These are phyloP conservation scores for Sarcophilus harrisii DNA, from an alignment of 2,797 vertebrate genomes.

Conservation along the genomic window DNA sequence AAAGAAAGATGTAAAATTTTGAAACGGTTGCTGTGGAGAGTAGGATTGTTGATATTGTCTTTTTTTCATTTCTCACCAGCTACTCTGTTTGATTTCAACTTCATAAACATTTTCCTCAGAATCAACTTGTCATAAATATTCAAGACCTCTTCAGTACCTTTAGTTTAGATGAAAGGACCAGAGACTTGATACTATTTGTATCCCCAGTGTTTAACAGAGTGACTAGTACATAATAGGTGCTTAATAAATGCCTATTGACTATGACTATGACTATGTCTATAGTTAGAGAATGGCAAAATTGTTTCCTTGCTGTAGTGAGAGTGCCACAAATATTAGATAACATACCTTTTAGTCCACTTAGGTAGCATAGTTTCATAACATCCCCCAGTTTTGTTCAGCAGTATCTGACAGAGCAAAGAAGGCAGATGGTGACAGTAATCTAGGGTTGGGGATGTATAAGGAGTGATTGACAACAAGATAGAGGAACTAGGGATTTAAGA, in stretches of 20 bases:
- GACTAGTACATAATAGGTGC: not conserved
- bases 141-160: not conserved
- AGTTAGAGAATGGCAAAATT: not conserved
- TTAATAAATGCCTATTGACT: not conserved
- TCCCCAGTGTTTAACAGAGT: not conserved
- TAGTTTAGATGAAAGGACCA: not conserved
- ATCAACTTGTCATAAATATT: too few species aligned
- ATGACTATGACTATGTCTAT: not conserved
- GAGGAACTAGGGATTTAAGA: not conserved
- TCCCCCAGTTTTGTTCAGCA: not conserved
- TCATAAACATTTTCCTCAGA: not conserved
- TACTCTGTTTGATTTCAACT: not conserved
- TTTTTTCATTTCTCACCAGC: not conserved
- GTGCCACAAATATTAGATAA: not conserved
- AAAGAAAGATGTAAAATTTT: not conserved
- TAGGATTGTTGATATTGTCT: not conserved
- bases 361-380: not conserved
- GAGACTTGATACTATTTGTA: not conserved
- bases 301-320: not conserved
- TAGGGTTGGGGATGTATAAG: not conserved
- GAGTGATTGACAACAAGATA: not conserved
- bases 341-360: not conserved
- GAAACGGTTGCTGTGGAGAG: not conserved
- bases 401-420: not conserved
- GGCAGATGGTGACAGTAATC: not conserved